These are phyloP conservation scores for Hesperia comma DNA, from an alignment of 2,888 invertebrate species.

Conservation along the genomic window DNA sequence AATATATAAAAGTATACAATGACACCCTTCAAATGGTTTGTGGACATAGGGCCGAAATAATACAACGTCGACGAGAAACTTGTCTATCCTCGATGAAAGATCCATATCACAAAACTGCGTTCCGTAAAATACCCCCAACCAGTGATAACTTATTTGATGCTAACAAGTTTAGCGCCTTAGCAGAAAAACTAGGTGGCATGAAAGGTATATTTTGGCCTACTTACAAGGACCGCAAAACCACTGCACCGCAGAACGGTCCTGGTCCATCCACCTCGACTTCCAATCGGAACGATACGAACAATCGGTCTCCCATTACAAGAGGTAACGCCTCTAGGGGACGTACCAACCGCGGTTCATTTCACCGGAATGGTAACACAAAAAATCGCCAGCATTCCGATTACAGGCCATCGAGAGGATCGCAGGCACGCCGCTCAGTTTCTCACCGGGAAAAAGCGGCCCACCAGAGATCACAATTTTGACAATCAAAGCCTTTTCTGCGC, in stretches of 20 bases:
- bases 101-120: neutral
- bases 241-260: neutral
- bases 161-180: neutral
- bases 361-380: neutral
- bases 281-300: neutral
- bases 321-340: too few relatives aligned
- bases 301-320: too few relatives aligned
- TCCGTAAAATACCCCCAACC: neutral
- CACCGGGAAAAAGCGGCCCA: constrained; percentile 5
- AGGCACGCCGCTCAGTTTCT: neutral
- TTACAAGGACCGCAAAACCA: constrained; percentile 6
- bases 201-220: neutral
- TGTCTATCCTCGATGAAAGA: too few relatives aligned
- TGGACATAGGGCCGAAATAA: too few relatives aligned
- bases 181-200: too few relatives aligned
- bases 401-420: too few relatives aligned
- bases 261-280: neutral
- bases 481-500: constrained; percentile 10
- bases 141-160: neutral
- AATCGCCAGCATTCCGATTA: neutral
- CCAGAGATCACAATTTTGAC: constrained; percentile 3
- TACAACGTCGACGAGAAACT: neutral
- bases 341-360: too few relatives aligned
- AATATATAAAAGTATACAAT: constrained; percentile 3
- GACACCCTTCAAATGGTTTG: neutral